Base-by-base conservation (phyloP, 2,797 vertebrate genomes). In the Hypotaenidia philippensis region DNA sequence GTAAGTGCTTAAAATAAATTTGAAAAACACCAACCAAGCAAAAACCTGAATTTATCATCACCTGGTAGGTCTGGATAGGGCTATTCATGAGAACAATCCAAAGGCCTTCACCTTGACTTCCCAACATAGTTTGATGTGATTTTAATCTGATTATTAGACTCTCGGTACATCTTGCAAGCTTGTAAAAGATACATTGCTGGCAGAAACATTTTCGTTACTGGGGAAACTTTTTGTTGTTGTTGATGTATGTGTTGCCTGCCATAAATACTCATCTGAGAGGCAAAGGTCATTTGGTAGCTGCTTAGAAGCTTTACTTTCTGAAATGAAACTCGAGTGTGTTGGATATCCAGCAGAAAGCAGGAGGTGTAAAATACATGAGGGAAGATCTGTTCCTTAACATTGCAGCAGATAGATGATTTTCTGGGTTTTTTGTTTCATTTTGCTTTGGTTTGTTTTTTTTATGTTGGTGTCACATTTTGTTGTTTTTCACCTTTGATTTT, bases 141-240 rank as follows among this genome's bases (percentile, higher is more conserved):
- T 97, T 95, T 97, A 98, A 97, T 97, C 92, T 96, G 95, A 97
- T 98, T 97, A 97, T 96, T 95, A 96, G 56, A 83, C 81, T 90
- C 90, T 52, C 7, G 4, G 90, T 96, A 97, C 94, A 97, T 97
- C 89, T 93, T 96, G 93, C 89, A 95, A 94, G 94, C 95, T 97
- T 97, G 96, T 97, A 98, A 96, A 96, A 95, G 93, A 96, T 93
- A 91, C 94, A 74, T 55, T 90, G 95, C 91, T 93, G 89, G 97
- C 97, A 92, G 93, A 96, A 95, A 95, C 83, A 93, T 90, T 94
- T 92, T 91, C 0, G 80, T 94, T 95, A 82, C 95, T 81, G 74
- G 59, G 74, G 65, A 91, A 94, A 95, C 79, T 97, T 96, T 94
- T 96, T 96, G 90, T 91, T 94, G 88, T 90, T 95, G 85, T 93